A percentile compares a stretch with the other conserved stretches of the same genome.
Conservation (phyloP, 2,113 vertebrate genomes). For the Pycnonotus jocosus region DNA sequence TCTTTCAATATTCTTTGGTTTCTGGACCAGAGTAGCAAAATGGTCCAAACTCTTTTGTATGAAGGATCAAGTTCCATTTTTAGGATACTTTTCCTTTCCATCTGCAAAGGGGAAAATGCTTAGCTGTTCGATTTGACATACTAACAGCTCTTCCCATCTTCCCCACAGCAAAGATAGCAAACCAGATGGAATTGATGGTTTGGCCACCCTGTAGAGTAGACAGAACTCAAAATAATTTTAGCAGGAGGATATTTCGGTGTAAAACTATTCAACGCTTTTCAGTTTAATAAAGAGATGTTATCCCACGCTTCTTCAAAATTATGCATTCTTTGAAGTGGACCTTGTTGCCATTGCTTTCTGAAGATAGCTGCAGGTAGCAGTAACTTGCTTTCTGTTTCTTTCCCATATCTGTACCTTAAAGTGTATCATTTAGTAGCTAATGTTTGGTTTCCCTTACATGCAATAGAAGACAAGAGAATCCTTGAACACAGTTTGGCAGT, state of each 20-base stretch:
- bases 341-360: background rate
- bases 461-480: background rate
- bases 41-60: background rate
- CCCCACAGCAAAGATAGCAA: conserved; percentile 34
- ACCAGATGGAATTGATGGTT: conserved; percentile 41
- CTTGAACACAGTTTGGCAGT: background rate
- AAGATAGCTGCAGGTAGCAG: background rate
- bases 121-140: background rate
- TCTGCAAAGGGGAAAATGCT: background rate
- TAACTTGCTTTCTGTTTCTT: background rate
- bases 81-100: background rate
- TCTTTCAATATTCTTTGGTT: background rate
- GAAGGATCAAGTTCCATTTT: background rate
- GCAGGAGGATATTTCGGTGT: conserved; percentile 2
- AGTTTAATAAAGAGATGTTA: conserved; percentile 2
- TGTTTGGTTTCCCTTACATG: background rate
- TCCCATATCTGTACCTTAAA: background rate
- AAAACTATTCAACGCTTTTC: conserved; percentile 28
- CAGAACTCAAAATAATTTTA: conserved; percentile 43
- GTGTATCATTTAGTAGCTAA: background rate
- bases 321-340: background rate
- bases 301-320: background rate
- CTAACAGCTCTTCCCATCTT: conserved; percentile 42
- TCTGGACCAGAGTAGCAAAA: background rate
- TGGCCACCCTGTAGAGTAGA: conserved; percentile 24